Conservation (phyloP, 2,113 vertebrate species). For the Riparia riparia region DNA sequence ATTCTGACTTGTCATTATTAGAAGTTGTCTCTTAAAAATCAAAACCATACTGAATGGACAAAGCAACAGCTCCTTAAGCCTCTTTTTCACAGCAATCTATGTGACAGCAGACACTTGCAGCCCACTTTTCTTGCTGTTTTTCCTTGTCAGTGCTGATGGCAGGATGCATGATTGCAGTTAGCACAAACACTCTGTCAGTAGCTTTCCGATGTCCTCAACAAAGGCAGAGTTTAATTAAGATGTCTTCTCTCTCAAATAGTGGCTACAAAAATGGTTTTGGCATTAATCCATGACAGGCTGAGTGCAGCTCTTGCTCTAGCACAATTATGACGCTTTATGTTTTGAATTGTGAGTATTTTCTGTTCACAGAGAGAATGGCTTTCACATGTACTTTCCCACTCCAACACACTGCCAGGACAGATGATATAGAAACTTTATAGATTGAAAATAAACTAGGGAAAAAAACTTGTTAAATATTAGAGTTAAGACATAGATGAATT, state of each 20-base stretch:
- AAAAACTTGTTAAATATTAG: not conserved
- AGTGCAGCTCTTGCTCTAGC: not conserved
- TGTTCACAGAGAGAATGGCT: not conserved
- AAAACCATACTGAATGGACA: not conserved
- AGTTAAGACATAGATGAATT: not conserved
- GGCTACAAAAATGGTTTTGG: not conserved
- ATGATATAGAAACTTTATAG: not conserved
- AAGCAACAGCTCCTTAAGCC: not conserved
- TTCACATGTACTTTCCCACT: not conserved
- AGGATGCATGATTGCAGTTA: not conserved
- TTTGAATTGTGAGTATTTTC: not conserved
- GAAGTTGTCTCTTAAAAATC: not conserved
- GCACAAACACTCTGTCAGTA: not conserved
- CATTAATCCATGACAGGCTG: not conserved
- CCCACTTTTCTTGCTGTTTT: not conserved
- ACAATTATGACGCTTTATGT: not conserved
- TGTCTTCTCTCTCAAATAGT: not conserved
- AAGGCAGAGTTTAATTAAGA: slow-evolving; percentile 38
- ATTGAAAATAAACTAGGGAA: not conserved
- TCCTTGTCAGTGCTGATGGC: not conserved
- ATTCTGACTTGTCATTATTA: not conserved
- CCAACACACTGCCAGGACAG: not conserved
- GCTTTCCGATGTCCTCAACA: not conserved
- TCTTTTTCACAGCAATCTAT: not conserved
- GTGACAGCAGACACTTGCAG: not conserved